Percentiles rank a stretch among this genome's conserved stretches.
Conservation (phyloP, 2,113 vertebrate species). For the Eptatretus burgeri region DNA sequence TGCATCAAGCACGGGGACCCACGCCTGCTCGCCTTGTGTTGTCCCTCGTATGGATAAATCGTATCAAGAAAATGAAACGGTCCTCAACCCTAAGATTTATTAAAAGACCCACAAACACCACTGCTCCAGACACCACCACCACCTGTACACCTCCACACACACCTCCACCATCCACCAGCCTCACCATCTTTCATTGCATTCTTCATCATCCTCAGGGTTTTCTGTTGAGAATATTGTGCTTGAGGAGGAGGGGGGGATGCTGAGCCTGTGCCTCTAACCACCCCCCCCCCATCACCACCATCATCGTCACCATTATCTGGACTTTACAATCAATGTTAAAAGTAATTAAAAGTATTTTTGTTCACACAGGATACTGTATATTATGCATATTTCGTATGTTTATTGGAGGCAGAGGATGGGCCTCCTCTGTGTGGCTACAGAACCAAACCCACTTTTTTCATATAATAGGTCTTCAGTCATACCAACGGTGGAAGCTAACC, state of each 20-base stretch:
- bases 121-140: background rate
- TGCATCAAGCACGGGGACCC: background rate
- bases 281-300: background rate
- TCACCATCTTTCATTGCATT: background rate
- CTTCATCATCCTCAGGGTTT: background rate
- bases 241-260: background rate
- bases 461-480: too few relatives aligned
- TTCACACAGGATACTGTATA: background rate
- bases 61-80: background rate
- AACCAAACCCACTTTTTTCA: too few relatives aligned
- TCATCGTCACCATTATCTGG: slow-evolving; percentile 1
- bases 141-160: background rate
- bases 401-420: background rate
- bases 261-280: background rate
- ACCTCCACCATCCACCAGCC: background rate
- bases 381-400: background rate
- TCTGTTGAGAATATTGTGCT: background rate
- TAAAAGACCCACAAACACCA: background rate
- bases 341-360: slow-evolving; percentile 5
- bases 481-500: slow-evolving; percentile 4
- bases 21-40: background rate
- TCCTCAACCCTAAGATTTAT: background rate
- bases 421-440: too few relatives aligned
- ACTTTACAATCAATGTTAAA: slow-evolving; percentile 3
- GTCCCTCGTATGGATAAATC: background rate